Evolutionary conservation across 2,113 vertebrate genomes (phyloP), one percentile per base, ranked within the genome.

Genomic region (Garra rufa): DNA sequence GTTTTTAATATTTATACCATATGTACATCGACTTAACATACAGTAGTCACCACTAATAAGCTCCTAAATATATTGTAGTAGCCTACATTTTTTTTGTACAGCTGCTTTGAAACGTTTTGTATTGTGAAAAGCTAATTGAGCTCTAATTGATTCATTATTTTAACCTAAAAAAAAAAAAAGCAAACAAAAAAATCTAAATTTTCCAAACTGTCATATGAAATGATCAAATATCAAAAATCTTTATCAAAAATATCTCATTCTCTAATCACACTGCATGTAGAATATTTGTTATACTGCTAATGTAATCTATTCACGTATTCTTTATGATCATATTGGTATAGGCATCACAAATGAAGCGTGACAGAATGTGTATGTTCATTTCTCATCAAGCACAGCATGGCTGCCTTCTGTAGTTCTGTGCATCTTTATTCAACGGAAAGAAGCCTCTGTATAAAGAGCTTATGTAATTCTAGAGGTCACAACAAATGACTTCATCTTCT

Each of bases 401-500:
- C 50, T 21, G 52, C 52, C n/a, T 19, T 52, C 50, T 8, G 0
- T 52, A 55, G 55, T 24, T 57, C 9, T 24, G 57, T 59, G 57
- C 57, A 30, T 65, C 28, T 30, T 65, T 26, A 65, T 65, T 65
- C 28, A 30, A 34, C 10, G 34, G 67, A 43, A 4, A n/a, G 34
- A 41, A 38, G 67, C 67, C n/a, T 70, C 19, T 70, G 13, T 65
- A 15, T 65, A 9, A 65, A 30, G 26, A 28, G 61, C 28, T 34
- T 34, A 65, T 34, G 38, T 70, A n/a, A 43, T 69, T 70, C 9
- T 5, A 70, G 34, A 70, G 19, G 34, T 70, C 67, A 38, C 30
- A 67, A 67, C 15, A 67, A 67, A 67, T 67, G 15, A 34, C 63
- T 67, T 38, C 15, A 67, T 67, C 30, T n/a, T n/a, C n/a, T 52